These are phyloP conservation scores for Calephelis nemesis DNA, from an alignment of 1,140 invertebrate genomes.

Conservation along the genomic window DNA sequence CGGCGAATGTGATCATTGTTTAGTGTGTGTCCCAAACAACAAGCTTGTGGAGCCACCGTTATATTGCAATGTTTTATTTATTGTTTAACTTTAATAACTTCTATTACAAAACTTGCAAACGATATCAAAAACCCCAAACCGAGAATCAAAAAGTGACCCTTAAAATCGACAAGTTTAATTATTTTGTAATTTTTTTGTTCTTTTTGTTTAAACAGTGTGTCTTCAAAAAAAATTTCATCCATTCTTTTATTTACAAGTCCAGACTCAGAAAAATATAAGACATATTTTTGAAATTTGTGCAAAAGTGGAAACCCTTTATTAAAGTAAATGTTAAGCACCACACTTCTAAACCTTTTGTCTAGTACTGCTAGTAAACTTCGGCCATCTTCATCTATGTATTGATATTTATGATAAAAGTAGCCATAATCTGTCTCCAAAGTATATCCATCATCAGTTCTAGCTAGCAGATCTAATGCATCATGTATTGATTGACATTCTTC, in stretches of 20 bases:
- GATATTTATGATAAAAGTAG: conserved; percentile 2
- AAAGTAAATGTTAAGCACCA: conserved; percentile 20
- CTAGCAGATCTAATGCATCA: conserved; percentile 3
- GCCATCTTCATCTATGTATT: conserved; percentile 2
- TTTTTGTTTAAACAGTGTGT: conserved; percentile 17
- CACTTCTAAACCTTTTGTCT: neutral
- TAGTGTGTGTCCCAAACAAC: too few species aligned
- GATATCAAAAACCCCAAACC: conserved; percentile 29
- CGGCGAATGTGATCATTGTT: too few species aligned
- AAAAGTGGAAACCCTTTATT: conserved; percentile 26
- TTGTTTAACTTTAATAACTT: conserved; percentile 20
- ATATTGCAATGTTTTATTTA: too few species aligned
- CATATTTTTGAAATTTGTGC: conserved; percentile 25
- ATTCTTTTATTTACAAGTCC: conserved; percentile 22
- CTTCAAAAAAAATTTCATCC: conserved; percentile 15
- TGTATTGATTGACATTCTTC: conserved; percentile 14
- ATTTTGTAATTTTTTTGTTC: conserved; percentile 22
- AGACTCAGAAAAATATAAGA: conserved; percentile 26
- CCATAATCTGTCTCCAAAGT: conserved; percentile 4
- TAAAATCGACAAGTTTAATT: conserved; percentile 31
- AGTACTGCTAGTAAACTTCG: neutral
- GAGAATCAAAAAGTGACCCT: conserved; percentile 28
- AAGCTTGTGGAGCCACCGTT: too few species aligned
- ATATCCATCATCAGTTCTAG: conserved; percentile 1
- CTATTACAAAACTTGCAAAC: conserved; percentile 29